A percentile compares a stretch with the other conserved stretches of the same genome.
Conservation (phyloP, 2,797 vertebrate genomes). For the Perodicticus potto region DNA sequence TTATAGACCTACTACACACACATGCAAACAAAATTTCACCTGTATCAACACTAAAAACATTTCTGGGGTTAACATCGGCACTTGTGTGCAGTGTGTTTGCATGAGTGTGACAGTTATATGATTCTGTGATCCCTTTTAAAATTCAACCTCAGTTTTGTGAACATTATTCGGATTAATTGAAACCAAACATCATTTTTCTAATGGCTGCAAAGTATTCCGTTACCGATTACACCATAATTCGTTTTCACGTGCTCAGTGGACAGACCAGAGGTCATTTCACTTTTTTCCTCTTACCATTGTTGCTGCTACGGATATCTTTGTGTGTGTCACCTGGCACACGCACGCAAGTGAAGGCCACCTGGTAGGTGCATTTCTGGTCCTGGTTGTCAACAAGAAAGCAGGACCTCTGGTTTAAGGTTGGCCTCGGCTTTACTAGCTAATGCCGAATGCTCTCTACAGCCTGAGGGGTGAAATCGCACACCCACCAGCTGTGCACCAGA, state of each 20-base stretch:
- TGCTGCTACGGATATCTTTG: no score
- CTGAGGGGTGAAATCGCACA: fast-evolving
- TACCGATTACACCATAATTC: fast-evolving
- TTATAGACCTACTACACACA: background rate
- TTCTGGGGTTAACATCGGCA: no score
- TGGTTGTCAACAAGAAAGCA: background rate
- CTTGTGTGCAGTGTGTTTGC: no score
- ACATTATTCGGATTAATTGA: background rate
- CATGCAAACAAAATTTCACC: no score
- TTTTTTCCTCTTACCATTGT: background rate
- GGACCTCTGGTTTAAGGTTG: background rate
- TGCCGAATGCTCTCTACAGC: fast-evolving
- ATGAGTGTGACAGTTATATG: background rate
- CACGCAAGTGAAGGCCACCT: fast-evolving
- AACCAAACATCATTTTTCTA: background rate
- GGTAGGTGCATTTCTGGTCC: fast-evolving
- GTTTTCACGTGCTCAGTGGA: no score
- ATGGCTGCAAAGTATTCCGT: background rate
- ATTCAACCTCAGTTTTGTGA: background rate
- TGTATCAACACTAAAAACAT: no score
- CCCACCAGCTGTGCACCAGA: fast-evolving
- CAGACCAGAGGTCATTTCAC: background rate
- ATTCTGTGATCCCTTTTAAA: background rate
- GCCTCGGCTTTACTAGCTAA: background rate
- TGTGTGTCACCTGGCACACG: fast-evolving